Conservation (phyloP, 2,888 invertebrate genomes). For the Eristalis arbustorum region DNA sequence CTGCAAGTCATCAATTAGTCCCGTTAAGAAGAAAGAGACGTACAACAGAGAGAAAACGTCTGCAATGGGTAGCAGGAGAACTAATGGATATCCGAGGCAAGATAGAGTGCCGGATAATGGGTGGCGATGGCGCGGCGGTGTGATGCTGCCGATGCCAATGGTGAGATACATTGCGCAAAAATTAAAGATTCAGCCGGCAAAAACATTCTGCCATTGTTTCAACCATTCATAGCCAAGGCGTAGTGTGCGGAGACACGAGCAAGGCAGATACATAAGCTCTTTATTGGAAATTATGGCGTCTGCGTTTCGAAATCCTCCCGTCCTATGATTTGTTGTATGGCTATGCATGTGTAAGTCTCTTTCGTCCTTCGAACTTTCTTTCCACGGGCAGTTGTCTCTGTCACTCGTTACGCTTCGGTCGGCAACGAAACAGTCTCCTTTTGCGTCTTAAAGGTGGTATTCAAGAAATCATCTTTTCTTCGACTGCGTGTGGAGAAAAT, state of each 20-base stretch:
- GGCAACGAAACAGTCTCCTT: not conserved
- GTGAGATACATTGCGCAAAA: constrained; percentile 49
- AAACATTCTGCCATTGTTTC: constrained; percentile 64
- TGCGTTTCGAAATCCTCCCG: constrained; percentile 69
- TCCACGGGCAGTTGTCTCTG: not conserved
- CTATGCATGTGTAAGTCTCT: constrained; percentile 5
- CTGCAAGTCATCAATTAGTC: constrained; percentile 68
- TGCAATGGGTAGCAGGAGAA: constrained; percentile 7
- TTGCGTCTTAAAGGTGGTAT: not conserved
- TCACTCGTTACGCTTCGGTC: not conserved
- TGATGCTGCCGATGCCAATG: not conserved
- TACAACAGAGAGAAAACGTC: not conserved
- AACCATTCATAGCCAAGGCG: constrained; percentile 28
- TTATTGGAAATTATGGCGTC: constrained; percentile 71
- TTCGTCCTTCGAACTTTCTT: constrained; percentile 65
- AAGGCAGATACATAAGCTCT: constrained; percentile 51
- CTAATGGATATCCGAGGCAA: constrained; percentile 55
- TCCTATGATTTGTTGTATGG: constrained; percentile 57
- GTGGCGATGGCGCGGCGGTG: not conserved
- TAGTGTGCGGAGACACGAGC: not conserved
- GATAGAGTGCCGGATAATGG: constrained; percentile 10
- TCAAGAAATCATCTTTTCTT: constrained; percentile 62
- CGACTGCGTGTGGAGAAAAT: constrained; percentile 68
- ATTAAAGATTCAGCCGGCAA: constrained; percentile 52
- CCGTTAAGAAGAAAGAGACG: constrained; percentile 14